Percentiles rank a stretch among this genome's conserved stretches.
These are phyloP conservation scores for Halocaridina rubra DNA, from an alignment of 2,888 invertebrate species.

Conservation along the genomic window DNA sequence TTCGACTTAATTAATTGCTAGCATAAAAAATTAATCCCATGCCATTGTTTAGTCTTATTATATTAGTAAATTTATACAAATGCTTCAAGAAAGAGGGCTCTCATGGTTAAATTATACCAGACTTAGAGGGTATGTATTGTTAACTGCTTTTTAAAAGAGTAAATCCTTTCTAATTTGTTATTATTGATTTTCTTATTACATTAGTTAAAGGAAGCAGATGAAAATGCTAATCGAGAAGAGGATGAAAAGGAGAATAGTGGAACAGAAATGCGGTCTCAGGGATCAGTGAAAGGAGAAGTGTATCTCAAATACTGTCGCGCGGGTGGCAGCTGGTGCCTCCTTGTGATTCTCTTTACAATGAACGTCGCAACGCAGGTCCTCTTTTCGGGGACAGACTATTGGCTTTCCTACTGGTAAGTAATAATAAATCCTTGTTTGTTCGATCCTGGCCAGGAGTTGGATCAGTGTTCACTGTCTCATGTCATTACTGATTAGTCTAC, in stretches of 20 bases:
- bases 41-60: no score
- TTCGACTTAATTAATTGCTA: no score
- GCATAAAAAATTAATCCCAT: no score
- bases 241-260: neutral
- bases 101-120: no score
- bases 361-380: conserved; percentile 45
- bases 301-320: conserved; percentile 55
- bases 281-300: conserved; percentile 40
- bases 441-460: no score
- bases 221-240: neutral
- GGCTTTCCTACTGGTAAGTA: conserved; percentile 60
- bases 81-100: no score
- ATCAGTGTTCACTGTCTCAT: no score
- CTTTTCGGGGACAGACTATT: conserved; percentile 53
- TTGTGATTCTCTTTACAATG: conserved; percentile 2
- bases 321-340: conserved; percentile 44
- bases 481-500: no score
- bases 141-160: neutral
- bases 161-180: neutral
- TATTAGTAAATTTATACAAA: no score
- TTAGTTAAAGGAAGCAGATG: conserved; percentile 7
- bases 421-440: no score
- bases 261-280: conserved; percentile 39
- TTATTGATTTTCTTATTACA: no score
- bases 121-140: no score